These are phyloP conservation scores for Acanthosepion lycidas DNA, from an alignment of 2,888 invertebrate genomes.

Conservation along the genomic window DNA sequence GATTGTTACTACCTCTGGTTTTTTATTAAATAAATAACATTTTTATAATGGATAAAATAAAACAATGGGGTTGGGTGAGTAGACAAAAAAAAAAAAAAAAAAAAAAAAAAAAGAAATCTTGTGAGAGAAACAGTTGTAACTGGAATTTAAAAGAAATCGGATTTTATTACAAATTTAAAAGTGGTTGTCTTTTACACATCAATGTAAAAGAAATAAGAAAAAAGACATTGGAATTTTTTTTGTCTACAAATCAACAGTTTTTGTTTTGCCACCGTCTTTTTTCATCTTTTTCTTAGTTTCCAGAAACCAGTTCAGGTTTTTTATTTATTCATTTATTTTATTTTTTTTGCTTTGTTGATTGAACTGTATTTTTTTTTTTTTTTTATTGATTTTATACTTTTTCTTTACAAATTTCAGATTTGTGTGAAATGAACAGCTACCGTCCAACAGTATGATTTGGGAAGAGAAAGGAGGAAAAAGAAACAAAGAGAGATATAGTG, in stretches of 20 bases:
- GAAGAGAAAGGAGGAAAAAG: neutral
- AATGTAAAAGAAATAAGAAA: constrained; percentile 12
- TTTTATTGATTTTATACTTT: neutral
- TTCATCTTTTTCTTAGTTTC: constrained; percentile 8
- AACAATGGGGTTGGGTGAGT: neutral
- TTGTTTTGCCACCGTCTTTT: neutral
- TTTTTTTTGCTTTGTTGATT: neutral
- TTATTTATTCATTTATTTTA: neutral
- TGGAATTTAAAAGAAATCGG: constrained; percentile 22
- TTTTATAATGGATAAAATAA: neutral
- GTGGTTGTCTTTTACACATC: neutral
- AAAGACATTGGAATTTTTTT: constrained; percentile 6
- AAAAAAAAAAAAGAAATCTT: neutral
- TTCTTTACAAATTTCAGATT: constrained; percentile 33
- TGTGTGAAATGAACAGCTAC: constrained; percentile 33
- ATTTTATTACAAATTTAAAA: constrained; percentile 33
- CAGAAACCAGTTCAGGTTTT: constrained; percentile 15
- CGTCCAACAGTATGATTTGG: neutral
- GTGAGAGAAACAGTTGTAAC: neutral
- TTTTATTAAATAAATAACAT: too few relatives aligned
- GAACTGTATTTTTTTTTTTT: neutral
- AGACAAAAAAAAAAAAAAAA: neutral
- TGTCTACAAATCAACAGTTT: constrained; percentile 33
- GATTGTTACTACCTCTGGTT: too few relatives aligned
- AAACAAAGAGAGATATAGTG: neutral